These are phyloP conservation scores for Ectemnius lituratus DNA, from an alignment of 2,888 invertebrate species.

Conservation along the genomic window DNA sequence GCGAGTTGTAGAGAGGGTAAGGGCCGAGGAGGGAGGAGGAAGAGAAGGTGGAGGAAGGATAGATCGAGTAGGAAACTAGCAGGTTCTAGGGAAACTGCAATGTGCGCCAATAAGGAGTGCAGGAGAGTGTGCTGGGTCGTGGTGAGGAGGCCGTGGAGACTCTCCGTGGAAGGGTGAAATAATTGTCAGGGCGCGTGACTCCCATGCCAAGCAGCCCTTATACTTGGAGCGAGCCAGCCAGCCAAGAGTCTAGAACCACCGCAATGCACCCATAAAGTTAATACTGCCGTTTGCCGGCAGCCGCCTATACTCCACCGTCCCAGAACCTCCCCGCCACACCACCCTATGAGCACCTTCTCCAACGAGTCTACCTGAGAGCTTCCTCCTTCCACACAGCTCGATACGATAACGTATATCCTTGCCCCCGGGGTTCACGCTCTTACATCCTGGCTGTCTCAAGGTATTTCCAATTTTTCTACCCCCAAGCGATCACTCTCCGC, in stretches of 20 bases:
- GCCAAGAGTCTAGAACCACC: constrained; percentile 68
- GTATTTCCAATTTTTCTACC: constrained; percentile 54
- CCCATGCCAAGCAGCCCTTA: constrained; percentile 70
- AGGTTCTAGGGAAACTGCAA: constrained; percentile 47
- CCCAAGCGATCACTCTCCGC: constrained; percentile 29
- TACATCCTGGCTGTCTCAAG: constrained; percentile 42
- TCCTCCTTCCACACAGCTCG: constrained; percentile 49
- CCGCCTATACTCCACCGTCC: constrained; percentile 44
- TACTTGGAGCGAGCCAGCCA: constrained; percentile 57
- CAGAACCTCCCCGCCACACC: constrained; percentile 22
- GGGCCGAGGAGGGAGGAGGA: too few species aligned
- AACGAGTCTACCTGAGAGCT: constrained; percentile 24
- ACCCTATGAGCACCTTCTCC: constrained; percentile 24
- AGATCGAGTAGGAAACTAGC: constrained; percentile 30
- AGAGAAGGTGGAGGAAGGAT: not conserved
- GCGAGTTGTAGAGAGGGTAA: not conserved
- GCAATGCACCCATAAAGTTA: constrained; percentile 75
- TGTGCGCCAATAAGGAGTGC: constrained; percentile 57
- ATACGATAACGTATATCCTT: constrained; percentile 62
- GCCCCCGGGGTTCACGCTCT: constrained; percentile 40
- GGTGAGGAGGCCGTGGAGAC: constrained; percentile 29
- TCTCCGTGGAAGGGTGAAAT: constrained; percentile 68
- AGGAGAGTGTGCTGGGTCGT: constrained; percentile 38
- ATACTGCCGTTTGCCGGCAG: constrained; percentile 64
- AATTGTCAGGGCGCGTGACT: constrained; percentile 75